Evolutionary conservation across 30 jellyfish, hydroid and myxozoan genomes (phyloP), one percentile per base, ranked within the genome.

Genomic region (Mastigias papua): DNA sequence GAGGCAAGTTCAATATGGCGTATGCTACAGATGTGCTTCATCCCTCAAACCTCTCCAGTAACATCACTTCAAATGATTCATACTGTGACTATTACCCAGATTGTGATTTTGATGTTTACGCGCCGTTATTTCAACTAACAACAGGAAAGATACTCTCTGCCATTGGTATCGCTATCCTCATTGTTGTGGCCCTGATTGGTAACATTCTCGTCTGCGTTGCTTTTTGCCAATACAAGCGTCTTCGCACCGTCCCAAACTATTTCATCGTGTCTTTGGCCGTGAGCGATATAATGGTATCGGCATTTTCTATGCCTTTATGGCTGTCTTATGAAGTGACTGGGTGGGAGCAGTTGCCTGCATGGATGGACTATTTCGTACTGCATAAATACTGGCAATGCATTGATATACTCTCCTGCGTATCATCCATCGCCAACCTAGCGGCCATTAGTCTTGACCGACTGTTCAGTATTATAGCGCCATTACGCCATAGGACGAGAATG

Each of bases 301-400:
- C 91, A 13, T 19, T 90, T 29, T 86, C 99, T 21, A 95, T 95
- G 99, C 99, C 99, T n/a, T n/a, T 95, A 22, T 95, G 97, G 97
- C 73, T 95, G 49, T 78, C 93, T 17, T 49, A 0, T 27, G 98
- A 90, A 57, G 76, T 95, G 34, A 95, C 94, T 0, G 90, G 82
- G 2, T 95, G 89, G 88, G 60, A 85, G 34, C 46, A 72, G 1
- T 67, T 83, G 0, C 97, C 97, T 9, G 57, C 69, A 13, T 67
- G 90, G 89, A 34, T 81, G 20, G 86, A 73, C 34, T 48, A 21
- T 23, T 29, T 75, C 13, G 46, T 27, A 7, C 68, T 93, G 68
- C 31, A 0, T 13, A 54, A 73, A 19, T 66, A 34, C 69, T 89
- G 98, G 97, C 90, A 72, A 30, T 85, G 90, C 69, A 32, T 85